A percentile compares a stretch with the other conserved stretches of the same genome.
phyloP scores from a whole-genome alignment of 2,113 vertebrate species.

The Ailuropoda melanoleuca region DNA sequence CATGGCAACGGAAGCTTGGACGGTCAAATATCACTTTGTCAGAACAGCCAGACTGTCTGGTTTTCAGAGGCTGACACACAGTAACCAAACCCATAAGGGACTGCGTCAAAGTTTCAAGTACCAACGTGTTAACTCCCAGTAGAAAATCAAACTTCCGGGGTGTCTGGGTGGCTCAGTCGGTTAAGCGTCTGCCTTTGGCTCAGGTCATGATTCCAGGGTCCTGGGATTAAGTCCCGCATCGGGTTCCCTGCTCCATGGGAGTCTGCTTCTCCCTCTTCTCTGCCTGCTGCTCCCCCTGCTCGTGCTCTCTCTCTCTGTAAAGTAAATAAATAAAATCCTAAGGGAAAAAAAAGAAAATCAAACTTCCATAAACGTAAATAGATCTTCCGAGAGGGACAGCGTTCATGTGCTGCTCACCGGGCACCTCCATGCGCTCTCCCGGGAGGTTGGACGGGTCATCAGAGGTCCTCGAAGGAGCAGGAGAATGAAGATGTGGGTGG shows the following conservation, averaged over 20 bases:
- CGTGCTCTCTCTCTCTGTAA: background rate
- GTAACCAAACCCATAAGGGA: background rate
- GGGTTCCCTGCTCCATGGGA: background rate
- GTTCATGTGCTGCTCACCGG: background rate
- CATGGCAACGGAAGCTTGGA: background rate
- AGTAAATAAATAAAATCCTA: background rate
- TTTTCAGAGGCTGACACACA: background rate
- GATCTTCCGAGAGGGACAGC: background rate
- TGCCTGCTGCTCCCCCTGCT: background rate
- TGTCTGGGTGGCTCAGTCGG: background rate
- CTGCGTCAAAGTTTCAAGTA: background rate
- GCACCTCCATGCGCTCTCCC: background rate
- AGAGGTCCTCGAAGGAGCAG: background rate
- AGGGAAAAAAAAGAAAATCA: background rate
- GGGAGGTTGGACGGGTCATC: background rate
- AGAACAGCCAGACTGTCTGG: background rate
- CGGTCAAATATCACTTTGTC: background rate
- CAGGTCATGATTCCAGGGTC: background rate
- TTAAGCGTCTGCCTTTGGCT: background rate
- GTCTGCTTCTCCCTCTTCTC: background rate
- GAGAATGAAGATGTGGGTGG: background rate
- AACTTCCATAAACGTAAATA: background rate
- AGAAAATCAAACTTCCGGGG: background rate
- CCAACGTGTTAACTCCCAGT: background rate
- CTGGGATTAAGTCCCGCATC: background rate